phyloP scores from a whole-genome alignment of 2,113 vertebrate genomes.

The Odontophorus gujanensis region DNA sequence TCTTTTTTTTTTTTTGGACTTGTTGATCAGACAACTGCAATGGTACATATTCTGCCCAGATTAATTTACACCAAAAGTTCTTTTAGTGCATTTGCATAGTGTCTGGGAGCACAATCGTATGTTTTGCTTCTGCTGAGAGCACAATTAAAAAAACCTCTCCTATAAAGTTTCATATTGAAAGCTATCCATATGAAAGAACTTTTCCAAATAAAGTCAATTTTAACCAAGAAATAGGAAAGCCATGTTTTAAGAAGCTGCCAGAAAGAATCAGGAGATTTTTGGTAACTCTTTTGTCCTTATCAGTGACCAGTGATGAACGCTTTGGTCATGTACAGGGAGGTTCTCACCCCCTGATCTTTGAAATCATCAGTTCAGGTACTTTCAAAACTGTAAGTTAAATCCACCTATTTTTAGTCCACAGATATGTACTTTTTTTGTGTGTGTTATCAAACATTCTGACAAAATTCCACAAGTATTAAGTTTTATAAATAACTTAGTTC shows the following conservation, averaged over 20 bases:
- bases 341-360: background rate
- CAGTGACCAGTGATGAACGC: background rate
- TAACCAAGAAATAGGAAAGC: background rate
- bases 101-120: background rate
- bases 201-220: background rate
- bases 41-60: background rate
- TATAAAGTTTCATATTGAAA: background rate
- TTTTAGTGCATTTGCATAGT: background rate
- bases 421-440: background rate
- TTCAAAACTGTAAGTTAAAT: background rate
- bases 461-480: background rate
- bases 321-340: background rate
- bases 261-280: background rate
- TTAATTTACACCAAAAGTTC: background rate
- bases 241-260: background rate
- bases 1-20: background rate
- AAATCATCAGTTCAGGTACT: background rate
- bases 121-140: background rate
- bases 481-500: background rate
- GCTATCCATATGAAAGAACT: background rate
- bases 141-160: background rate
- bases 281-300: background rate
- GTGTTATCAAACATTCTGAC: background rate
- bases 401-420: background rate
- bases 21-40: conserved; percentile 16